Base-by-base conservation (phyloP, 2,888 invertebrate genomes). In the Epinotia demarniana region DNA sequence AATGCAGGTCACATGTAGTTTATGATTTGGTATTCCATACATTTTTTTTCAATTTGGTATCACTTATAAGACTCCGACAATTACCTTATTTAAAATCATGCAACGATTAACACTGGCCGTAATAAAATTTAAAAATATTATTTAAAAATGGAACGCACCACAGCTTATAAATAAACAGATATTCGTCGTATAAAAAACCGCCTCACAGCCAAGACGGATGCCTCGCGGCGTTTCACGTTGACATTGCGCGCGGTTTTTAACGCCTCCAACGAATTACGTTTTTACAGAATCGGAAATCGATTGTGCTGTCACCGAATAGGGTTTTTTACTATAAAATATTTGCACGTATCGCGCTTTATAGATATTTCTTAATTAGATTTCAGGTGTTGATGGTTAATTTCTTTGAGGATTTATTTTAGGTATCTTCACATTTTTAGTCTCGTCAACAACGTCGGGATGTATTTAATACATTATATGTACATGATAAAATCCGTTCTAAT, bases 231-330 rank as follows among this genome's bases (percentile, higher is more conserved):
- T 80, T 81, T 81, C 81, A 75, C 80, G 83, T 84, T 87, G 87
- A 87, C 86, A 85, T 78, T 82, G 79, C 79, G 79, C 81, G 72
- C 75, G 75, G 72, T 84, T 83, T 82, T 84, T 85, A 84, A 85
- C 84, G 82, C 83, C 84, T 84, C 80, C 75, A 76, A 80, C 80
- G 83, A 82, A 81, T 85, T 77, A 77, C 77, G 79, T 82, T 82
- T 80, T 81, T 79, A 73, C 73, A 78, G 76, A 73, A 77, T 72
- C 73, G 68, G 72, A 76, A 73, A 75, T 77, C 75, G 75, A 78
- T 77, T 77, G 75, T 77, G 75, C 73, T 72, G 74, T 73, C 76
- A 76, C 72, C 68, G 77, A 79, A 79, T 77, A 78, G 73, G 69
- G 73, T 64, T 75, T 76, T 78, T 73, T 76, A 69, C 67, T 72